Base-by-base conservation (phyloP, 2,113 vertebrate genomes). In the Baryphthengus martii region DNA sequence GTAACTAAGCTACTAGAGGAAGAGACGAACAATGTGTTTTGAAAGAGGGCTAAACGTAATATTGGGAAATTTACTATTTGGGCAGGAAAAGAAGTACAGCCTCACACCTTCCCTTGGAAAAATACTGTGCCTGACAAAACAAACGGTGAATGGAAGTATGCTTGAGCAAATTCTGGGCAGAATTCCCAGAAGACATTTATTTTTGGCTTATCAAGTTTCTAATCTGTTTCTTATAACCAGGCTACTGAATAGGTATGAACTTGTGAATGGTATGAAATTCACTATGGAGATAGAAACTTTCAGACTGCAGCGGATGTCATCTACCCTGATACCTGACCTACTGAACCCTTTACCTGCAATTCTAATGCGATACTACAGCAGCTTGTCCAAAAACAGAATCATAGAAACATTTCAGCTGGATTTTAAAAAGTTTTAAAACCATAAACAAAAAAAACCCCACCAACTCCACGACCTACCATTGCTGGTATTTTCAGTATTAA, bases 121-220 rank as follows among this genome's bases (percentile, higher is more conserved):
- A 96, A 62, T 26, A 40, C 31, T 10, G 8, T 35, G 67, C 63
- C 39, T 0, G 8, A 45, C 33, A 53, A 72, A 88, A 90, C 35
- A 45, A 78, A 33, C 0, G 1, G 53, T 59, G 72, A 92, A 77
- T 67, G 71, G 66, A 88, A 92, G 39, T 16, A 50, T 11, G 42
- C 35, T 29, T 8, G 23, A 86, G 55, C 39, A 86, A 92, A 89
- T 28, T 53, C 86, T 75, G 80, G 91, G 91, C 86, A 95, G 68
- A 79, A 90, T 35, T 94, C 91, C 93, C 83, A 78, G 56, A 39
- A 78, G 61, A 55, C 90, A 91, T 93, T 61, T 74, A 67, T 67
- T 86, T 77, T 86, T 62, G 85, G 20, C 50, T 92, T 92, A 93
- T 74, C 83, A 67, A 28, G 56, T 44, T 94, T 66, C 83, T 67